Evolutionary conservation across 1,140 invertebrate species (phyloP).

Genomic region (Dreissena rostriformis): DNA sequence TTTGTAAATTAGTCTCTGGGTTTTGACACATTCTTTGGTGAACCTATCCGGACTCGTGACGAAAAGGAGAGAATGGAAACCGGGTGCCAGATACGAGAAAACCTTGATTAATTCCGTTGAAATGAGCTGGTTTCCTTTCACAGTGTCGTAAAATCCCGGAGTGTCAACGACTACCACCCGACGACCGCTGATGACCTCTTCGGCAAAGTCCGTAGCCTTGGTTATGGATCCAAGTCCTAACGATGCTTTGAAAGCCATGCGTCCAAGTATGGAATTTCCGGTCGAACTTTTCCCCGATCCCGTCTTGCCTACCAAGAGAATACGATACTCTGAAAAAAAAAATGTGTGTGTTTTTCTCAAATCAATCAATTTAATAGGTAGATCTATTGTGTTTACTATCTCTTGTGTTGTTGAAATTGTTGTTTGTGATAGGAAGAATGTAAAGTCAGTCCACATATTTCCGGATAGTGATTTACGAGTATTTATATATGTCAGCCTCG

Average conservation of each 20-base stretch:
- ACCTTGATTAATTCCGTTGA: slow-evolving; percentile 27
- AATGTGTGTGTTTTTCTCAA: neutral
- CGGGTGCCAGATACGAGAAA: slow-evolving; percentile 44
- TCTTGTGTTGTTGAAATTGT: neutral
- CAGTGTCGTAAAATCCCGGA: slow-evolving; percentile 50
- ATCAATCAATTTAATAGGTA: neutral
- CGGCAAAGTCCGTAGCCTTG: slow-evolving; percentile 16
- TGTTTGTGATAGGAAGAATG: no score
- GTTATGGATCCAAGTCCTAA: slow-evolving; percentile 6
- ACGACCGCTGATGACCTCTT: slow-evolving; percentile 33
- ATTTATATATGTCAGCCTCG: no score
- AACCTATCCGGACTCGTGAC: slow-evolving; percentile 44
- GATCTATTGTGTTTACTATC: neutral
- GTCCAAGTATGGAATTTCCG: slow-evolving; percentile 51
- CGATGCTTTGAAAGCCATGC: slow-evolving; percentile 27
- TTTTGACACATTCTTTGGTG: slow-evolving; percentile 37
- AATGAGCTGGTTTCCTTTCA: slow-evolving; percentile 19
- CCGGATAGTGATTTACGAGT: no score
- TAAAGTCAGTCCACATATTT: no score
- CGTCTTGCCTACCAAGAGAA: slow-evolving; percentile 53
- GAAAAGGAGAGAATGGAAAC: slow-evolving; percentile 53
- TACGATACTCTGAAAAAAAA: slow-evolving; percentile 47
- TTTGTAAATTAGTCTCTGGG: slow-evolving; percentile 35
- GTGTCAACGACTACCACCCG: slow-evolving; percentile 55
- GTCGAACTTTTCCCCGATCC: slow-evolving; percentile 61